Evolutionary conservation across 2,797 vertebrate species (phyloP).

Genomic region (Adelosebastes latens): DNA sequence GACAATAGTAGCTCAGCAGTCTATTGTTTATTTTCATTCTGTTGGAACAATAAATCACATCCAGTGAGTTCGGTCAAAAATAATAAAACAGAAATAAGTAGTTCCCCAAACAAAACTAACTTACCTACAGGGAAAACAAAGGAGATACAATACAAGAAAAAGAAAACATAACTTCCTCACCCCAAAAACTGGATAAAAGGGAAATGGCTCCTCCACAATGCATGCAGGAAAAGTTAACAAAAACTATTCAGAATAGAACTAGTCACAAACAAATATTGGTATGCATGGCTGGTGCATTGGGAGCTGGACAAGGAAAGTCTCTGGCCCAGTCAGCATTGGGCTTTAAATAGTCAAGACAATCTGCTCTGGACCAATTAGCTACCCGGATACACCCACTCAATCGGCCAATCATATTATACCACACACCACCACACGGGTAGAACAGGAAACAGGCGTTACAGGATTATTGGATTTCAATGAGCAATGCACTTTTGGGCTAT

Average conservation of each 20-base stretch:
- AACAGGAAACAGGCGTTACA: neutral
- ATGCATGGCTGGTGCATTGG: neutral
- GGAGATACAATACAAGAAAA: neutral
- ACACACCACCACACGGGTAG: neutral
- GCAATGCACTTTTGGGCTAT: neutral
- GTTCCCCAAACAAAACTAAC: neutral
- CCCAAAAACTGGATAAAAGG: neutral
- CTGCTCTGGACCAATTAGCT: neutral
- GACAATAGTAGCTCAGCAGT: neutral
- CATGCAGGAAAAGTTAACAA: neutral
- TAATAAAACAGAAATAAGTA: neutral
- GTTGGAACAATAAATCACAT: neutral
- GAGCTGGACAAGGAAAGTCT: neutral
- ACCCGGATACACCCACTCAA: neutral
- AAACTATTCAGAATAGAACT: neutral
- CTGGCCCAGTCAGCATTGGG: neutral
- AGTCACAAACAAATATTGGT: neutral
- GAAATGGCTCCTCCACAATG: neutral
- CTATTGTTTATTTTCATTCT: neutral
- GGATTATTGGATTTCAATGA: neutral
- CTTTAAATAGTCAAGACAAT: slow-evolving; percentile 1
- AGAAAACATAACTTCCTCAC: neutral
- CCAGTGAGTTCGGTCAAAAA: neutral
- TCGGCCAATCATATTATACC: neutral
- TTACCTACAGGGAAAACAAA: neutral